Conservation (phyloP, 1,140 invertebrate species). For the Drosophila serrata region DNA sequence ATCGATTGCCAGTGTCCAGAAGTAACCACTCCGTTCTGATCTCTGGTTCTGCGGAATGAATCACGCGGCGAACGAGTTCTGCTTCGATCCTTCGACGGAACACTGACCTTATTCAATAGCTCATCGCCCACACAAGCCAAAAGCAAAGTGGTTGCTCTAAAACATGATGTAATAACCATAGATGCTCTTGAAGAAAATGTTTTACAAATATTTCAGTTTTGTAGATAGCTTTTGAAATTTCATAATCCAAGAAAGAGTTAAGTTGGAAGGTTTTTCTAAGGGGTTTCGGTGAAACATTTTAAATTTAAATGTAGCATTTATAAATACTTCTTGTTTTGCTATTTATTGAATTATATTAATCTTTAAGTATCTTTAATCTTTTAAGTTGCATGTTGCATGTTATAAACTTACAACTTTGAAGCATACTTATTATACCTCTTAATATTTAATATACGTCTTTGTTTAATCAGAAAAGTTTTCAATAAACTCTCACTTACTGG, state of each 20-base stretch:
- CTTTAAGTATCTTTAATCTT: too few species aligned
- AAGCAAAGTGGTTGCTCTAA: neutral
- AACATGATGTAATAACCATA: constrained; percentile 7
- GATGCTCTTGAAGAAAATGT: constrained; percentile 33
- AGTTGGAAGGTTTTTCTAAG: neutral
- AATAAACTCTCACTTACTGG: neutral
- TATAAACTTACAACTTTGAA: too few species aligned
- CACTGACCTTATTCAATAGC: constrained; percentile 70
- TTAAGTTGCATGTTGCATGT: too few species aligned
- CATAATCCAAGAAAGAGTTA: too few species aligned
- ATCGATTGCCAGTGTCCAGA: constrained; percentile 16
- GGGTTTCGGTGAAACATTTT: too few species aligned
- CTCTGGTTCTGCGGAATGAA: constrained; percentile 22
- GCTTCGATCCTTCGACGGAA: constrained; percentile 34
- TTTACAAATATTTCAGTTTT: neutral
- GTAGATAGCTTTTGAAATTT: neutral
- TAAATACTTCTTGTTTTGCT: too few species aligned
- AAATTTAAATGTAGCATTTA: too few species aligned
- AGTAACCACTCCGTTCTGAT: constrained; percentile 28
- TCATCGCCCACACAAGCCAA: constrained; percentile 51
- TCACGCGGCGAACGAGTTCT: constrained; percentile 14
- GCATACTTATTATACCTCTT: neutral
- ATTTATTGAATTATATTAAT: too few species aligned
- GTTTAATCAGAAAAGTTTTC: neutral
- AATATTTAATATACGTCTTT: neutral